Evolutionary conservation across 2,797 vertebrate genomes (phyloP).

Genomic region (Aeoliscus strigatus): DNA sequence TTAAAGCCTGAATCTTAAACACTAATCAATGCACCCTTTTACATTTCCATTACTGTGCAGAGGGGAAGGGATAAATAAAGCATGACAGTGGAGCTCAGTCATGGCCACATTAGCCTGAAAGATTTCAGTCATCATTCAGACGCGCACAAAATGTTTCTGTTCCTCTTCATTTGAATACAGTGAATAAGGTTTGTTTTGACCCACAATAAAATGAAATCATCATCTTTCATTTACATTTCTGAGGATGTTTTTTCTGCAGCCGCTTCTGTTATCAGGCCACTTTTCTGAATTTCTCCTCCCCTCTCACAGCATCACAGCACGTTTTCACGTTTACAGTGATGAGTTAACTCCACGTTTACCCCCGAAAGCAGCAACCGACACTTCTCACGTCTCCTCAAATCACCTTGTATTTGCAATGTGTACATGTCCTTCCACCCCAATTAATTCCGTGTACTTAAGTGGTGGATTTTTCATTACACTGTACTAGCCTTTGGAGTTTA

Average conservation of each 20-base stretch:
- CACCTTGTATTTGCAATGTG: slow-evolving; percentile 52
- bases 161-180: no score
- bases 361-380: slow-evolving; percentile 21
- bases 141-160: not conserved
- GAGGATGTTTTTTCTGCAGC: no score
- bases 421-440: slow-evolving; percentile 45
- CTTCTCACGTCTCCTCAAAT: slow-evolving; percentile 45
- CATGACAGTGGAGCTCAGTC: slow-evolving; percentile 52
- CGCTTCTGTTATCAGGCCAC: no score
- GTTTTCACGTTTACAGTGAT: no score
- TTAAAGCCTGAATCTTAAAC: slow-evolving; percentile 76
- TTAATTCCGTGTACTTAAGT: slow-evolving; percentile 57
- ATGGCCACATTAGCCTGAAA: slow-evolving; percentile 23
- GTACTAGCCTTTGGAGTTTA: slow-evolving; percentile 30
- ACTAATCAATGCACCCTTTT: slow-evolving; percentile 78
- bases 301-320: slow-evolving; percentile 22
- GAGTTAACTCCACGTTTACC: no score
- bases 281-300: slow-evolving; percentile 10
- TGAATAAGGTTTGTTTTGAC: no score
- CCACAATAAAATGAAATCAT: no score
- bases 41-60: slow-evolving; percentile 75
- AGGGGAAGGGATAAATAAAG: slow-evolving; percentile 68
- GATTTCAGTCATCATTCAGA: slow-evolving; percentile 10
- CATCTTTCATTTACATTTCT: slow-evolving; percentile 3
- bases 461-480: slow-evolving; percentile 48